Evolutionary conservation across 1,140 invertebrate species (phyloP).

Genomic region (Bactericera cockerelli): DNA sequence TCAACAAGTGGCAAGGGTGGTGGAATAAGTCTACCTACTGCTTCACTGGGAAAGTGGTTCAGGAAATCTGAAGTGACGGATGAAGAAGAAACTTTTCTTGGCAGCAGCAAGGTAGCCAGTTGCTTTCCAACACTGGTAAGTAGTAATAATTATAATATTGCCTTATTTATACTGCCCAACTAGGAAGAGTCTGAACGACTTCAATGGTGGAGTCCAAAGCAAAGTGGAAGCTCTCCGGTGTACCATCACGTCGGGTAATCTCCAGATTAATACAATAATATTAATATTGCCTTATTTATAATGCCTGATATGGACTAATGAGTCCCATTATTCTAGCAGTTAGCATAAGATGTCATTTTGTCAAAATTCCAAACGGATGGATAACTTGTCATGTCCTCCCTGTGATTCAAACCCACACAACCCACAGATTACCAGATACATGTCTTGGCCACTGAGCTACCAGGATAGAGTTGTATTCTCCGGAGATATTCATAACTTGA

Average conservation of each 20-base stretch:
- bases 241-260: slow-evolving; percentile 52
- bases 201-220: slow-evolving; percentile 46
- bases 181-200: slow-evolving; percentile 52
- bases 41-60: not conserved
- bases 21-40: not conserved
- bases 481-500: too few relatives aligned
- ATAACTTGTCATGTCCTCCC: too few relatives aligned
- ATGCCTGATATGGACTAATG: too few relatives aligned
- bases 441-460: too few relatives aligned
- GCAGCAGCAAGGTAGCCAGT: not conserved
- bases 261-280: slow-evolving; percentile 21
- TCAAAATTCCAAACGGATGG: too few relatives aligned
- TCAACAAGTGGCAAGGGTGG: not conserved
- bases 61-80: not conserved
- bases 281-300: not conserved
- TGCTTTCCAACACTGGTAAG: not conserved
- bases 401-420: not conserved
- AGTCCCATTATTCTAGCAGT: too few relatives aligned
- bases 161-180: too few relatives aligned
- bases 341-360: too few relatives aligned
- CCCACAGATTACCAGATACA: not conserved
- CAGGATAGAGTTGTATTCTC: too few relatives aligned
- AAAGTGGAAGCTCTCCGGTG: slow-evolving; percentile 52
- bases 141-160: not conserved
- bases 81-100: not conserved